Base-by-base conservation (phyloP, 2,113 vertebrate species). In the Antigone vipio region DNA sequence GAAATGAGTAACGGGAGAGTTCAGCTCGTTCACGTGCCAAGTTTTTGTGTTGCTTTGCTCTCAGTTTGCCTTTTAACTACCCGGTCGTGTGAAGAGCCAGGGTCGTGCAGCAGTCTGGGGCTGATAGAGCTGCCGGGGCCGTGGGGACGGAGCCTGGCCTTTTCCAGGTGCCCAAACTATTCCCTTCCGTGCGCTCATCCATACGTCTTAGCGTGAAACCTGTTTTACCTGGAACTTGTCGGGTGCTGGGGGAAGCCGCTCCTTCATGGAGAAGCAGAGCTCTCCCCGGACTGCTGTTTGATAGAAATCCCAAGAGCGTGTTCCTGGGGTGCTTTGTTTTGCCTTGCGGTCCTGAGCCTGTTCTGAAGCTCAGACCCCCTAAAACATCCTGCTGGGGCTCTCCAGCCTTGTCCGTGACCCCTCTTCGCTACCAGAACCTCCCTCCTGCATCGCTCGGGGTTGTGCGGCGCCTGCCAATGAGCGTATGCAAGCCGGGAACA, bases 401-500 rank as follows among this genome's bases (percentile, higher is more conserved):
- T 4, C 45, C 62, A 64, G 35, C 74, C 32, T 6, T 11, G 9
- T 14, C 32, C 21, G 35, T 29, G 40, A 15, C 44, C 17, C 32
- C 21, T 38, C 49, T 11, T 9, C 38, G 1, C 27, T 3, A 38
- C 4, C 32, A 3, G 8, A 11, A 11, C 49, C 40, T 20, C 20
- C 3, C 20, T 29, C 11, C 30, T 5, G 26, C 3, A 10, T 6
- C 5, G 30, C 42, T 44, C 1, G 6, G 78, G 23, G 50, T 12
- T 6, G 19, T 3, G 49, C 71, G 1, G 44, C 4, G 29, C 68
- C 50, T 23, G 34, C 11, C 4, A 1, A 1, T 2, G 40, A 20
- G 24, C 4, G 2, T 16, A 1, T 3, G 7, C 12, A 3, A 29
- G 35, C 12, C 1, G 3, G 63, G 56, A 47, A 15, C 9, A 5